Conservation (phyloP, 2,888 invertebrate species). For the Orchestes rusci region DNA sequence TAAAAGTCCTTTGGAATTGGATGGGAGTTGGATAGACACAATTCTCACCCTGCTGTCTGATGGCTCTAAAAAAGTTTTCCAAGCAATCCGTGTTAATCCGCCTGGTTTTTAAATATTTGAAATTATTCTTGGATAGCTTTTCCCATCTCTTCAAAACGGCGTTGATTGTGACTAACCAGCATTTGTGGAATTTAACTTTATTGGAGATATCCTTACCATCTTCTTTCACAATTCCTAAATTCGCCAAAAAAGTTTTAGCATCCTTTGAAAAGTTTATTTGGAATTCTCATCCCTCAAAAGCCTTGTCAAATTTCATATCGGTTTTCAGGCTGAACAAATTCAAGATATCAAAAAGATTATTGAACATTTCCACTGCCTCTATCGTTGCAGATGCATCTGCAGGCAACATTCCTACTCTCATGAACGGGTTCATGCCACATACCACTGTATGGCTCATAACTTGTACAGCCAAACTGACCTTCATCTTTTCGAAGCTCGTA, state of each 20-base stretch:
- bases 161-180: slow-evolving; percentile 3
- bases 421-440: no score
- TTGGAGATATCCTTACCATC: slow-evolving; percentile 7
- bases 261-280: slow-evolving; percentile 6
- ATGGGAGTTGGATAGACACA: slow-evolving; percentile 4
- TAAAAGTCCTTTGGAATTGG: slow-evolving; percentile 2
- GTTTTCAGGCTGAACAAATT: no score
- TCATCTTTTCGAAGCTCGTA: slow-evolving; percentile 26
- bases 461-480: slow-evolving; percentile 22
- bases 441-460: slow-evolving; percentile 14
- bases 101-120: slow-evolving; percentile 5
- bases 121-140: slow-evolving; percentile 5
- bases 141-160: slow-evolving; percentile 5
- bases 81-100: slow-evolving; percentile 3
- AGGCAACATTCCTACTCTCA: no score
- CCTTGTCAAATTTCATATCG: slow-evolving; percentile 8
- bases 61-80: background rate
- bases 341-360: no score
- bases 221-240: slow-evolving; percentile 4
- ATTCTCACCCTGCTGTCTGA: background rate
- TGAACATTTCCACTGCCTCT: no score
- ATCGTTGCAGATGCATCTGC: no score
- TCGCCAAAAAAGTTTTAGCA: slow-evolving; percentile 3
- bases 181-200: slow-evolving; percentile 7
- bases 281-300: slow-evolving; percentile 4